Evolutionary conservation across 2,888 invertebrate genomes (phyloP), one percentile per base, ranked within the genome.

Genomic region (Meganola albula): DNA sequence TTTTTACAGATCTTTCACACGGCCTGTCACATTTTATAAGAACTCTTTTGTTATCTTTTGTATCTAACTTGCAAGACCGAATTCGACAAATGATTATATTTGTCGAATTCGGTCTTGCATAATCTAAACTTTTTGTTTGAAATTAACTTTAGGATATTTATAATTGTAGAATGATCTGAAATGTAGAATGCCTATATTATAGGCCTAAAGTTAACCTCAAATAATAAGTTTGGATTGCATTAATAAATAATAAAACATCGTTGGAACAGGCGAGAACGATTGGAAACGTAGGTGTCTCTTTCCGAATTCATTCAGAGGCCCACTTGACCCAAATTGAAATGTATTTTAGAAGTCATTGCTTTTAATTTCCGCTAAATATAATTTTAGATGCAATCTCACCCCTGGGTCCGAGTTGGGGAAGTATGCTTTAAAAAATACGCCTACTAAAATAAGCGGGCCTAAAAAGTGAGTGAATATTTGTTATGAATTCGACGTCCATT

Each of bases 311-410:
- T 63, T 64, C 60, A 69, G 64, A 58, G 60, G 60, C 68, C 64
- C 69, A 60, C 69, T 61, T 65, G 66, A 65, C 69, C 67, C 63
- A 74, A 79, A 79, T 76, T 74, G 72, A 74, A 80, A 77, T 77
- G 75, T 73, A 77, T 78, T 75, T 76, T 65, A 67, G 63, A 67
- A 71, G 67, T 63, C 69, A 71, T 60, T 68, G 60, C 71, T 70
- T 71, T 77, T 80, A 77, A 80, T 78, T 80, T 80, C 74, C 78
- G 73, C 69, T 69, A 69, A 78, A 75, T 74, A 74, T 74, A 74
- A 77, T 80, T 77, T 70, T 53, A 70, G 72, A 80, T 76, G 71
- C 73, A 76, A 79, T 80, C 75, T 74, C 66, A 63, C 63, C 60
- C 63, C 64, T 62, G 66, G 66, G 68, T 72, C 75, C 71, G 36